Evolutionary conservation across 1,140 invertebrate genomes (phyloP).

Genomic region (Bombyx mori): DNA sequence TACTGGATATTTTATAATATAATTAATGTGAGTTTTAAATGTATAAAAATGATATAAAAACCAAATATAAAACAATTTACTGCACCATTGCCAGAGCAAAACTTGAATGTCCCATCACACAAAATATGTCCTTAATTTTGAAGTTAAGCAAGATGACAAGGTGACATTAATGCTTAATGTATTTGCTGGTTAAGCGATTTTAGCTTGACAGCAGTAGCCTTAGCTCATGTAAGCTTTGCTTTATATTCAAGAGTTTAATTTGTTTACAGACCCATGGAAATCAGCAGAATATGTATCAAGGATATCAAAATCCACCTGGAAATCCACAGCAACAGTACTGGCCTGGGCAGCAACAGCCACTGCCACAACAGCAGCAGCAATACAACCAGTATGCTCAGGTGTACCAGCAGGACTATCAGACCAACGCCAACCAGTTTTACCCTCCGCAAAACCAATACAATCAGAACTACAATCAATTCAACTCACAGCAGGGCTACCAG

Average conservation of each 20-base stretch:
- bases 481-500: conserved; percentile 36
- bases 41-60: background rate
- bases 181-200: too few species aligned
- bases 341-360: conserved; percentile 32
- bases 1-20: background rate
- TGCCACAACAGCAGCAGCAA: conserved; percentile 21
- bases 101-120: too few species aligned
- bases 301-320: conserved; percentile 31
- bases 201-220: too few species aligned
- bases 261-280: conserved; percentile 44
- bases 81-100: too few species aligned
- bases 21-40: background rate
- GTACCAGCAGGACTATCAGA: conserved; percentile 39
- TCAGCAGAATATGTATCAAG: conserved; percentile 48
- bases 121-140: too few species aligned
- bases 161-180: too few species aligned
- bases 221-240: too few species aligned
- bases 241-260: background rate
- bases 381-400: conserved; percentile 30
- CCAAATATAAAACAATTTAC: too few species aligned
- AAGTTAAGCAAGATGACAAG: too few species aligned
- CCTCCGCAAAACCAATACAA: conserved; percentile 41
- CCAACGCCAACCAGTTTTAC: conserved; percentile 48
- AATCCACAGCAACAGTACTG: conserved; percentile 37
- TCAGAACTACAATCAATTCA: conserved; percentile 34